Evolutionary conservation across 2,797 vertebrate species (phyloP).

Genomic region (Parambassis ranga): DNA sequence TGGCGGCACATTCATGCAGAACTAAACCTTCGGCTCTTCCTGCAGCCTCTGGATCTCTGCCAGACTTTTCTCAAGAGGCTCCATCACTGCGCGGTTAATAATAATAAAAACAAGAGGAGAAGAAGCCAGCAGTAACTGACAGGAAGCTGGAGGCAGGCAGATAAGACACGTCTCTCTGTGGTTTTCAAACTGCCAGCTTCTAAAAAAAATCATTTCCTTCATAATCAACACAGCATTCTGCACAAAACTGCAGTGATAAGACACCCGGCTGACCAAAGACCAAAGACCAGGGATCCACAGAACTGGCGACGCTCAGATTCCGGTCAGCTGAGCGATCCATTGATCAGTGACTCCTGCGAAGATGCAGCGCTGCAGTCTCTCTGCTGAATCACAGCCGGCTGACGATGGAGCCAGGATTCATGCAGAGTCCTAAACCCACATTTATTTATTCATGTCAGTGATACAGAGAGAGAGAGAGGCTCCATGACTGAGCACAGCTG

Average conservation of each 20-base stretch:
- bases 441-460: slow-evolving; percentile 29
- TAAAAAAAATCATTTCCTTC: slow-evolving; percentile 21
- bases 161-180: slow-evolving; percentile 33
- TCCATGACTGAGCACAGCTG: neutral
- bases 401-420: slow-evolving; percentile 16
- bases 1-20: neutral
- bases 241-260: slow-evolving; percentile 20
- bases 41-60: slow-evolving; percentile 27
- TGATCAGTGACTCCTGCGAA: slow-evolving; percentile 10
- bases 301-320: no score
- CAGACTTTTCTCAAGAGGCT: slow-evolving; percentile 49
- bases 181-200: slow-evolving; percentile 45
- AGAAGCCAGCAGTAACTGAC: no score
- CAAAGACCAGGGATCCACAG: slow-evolving; percentile 9
- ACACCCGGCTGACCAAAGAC: neutral
- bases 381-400: slow-evolving; percentile 59
- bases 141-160: slow-evolving; percentile 52
- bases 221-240: slow-evolving; percentile 20
- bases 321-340: no score
- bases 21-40: slow-evolving; percentile 34
- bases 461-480: neutral
- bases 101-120: slow-evolving; percentile 13
- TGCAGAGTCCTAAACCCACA: neutral
- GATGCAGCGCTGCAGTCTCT: slow-evolving; percentile 26
- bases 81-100: neutral